These are phyloP conservation scores for Heliconius congener DNA, from an alignment of 1,140 invertebrate genomes.

Conservation along the genomic window DNA sequence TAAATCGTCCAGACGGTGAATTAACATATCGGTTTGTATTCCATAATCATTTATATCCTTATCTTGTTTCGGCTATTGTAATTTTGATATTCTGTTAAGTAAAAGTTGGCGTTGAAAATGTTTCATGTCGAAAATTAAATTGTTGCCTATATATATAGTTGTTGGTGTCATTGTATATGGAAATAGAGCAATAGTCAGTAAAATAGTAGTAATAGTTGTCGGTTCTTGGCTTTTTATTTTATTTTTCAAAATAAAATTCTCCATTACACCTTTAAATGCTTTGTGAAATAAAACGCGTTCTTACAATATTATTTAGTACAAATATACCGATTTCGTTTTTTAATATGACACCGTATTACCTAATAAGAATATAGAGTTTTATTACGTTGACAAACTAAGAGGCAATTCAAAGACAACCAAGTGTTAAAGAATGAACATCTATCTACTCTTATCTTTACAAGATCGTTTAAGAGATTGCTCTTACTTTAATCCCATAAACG, in stretches of 20 bases:
- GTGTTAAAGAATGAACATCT: slow-evolving; percentile 8
- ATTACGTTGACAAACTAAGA: background rate
- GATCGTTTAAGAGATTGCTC: slow-evolving; percentile 5
- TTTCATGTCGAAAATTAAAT: background rate
- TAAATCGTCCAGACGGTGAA: slow-evolving; percentile 69
- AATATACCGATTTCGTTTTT: background rate
- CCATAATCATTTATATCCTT: slow-evolving; percentile 60
- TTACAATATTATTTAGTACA: background rate
- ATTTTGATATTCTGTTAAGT: background rate
- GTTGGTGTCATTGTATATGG: background rate
- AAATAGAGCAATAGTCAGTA: slow-evolving; percentile 3
- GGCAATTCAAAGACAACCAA: background rate
- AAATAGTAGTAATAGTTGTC: background rate
- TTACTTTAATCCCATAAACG: slow-evolving; percentile 14
- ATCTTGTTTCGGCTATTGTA: slow-evolving; percentile 28
- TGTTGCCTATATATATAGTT: background rate
- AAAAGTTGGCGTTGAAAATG: background rate
- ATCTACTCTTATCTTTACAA: slow-evolving; percentile 10
- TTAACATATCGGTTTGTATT: slow-evolving; percentile 71
- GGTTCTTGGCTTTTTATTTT: background rate
- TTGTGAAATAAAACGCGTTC: background rate
- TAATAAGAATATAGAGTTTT: slow-evolving; percentile 6
- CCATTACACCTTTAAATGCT: background rate
- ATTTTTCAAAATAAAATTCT: background rate
- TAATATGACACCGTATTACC: background rate